These are phyloP conservation scores for Temnothorax nylanderi DNA, from an alignment of 1,140 invertebrate genomes.

Conservation along the genomic window DNA sequence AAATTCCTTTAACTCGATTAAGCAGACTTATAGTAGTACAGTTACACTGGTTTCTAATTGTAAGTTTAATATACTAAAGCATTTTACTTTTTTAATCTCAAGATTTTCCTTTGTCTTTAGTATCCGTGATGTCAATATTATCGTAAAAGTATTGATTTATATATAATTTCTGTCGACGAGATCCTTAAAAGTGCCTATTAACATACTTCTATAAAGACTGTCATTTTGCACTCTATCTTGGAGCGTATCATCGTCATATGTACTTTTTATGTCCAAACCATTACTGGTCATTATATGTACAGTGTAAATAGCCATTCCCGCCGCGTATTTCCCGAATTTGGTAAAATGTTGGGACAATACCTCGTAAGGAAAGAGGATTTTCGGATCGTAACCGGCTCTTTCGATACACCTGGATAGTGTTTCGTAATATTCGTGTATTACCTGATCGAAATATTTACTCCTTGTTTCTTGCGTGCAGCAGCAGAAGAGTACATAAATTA, in stretches of 20 bases:
- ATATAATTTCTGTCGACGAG: constrained; percentile 70
- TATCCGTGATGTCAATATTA: not conserved
- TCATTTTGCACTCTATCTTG: constrained; percentile 55
- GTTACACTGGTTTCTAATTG: no score
- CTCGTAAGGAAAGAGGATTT: constrained; percentile 74
- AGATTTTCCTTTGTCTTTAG: not conserved
- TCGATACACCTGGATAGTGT: constrained; percentile 78
- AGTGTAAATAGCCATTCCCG: constrained; percentile 66
- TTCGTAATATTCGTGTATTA: constrained; percentile 84
- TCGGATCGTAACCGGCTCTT: constrained; percentile 72
- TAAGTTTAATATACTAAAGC: no score
- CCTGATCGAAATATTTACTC: constrained; percentile 79
- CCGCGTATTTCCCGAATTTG: constrained; percentile 72
- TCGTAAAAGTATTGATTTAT: constrained; percentile 23
- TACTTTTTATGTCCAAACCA: constrained; percentile 28
- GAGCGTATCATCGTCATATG: constrained; percentile 3
- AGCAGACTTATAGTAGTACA: no score
- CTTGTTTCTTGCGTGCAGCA: constrained; percentile 84
- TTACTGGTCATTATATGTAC: constrained; percentile 61
- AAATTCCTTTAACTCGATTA: not conserved
- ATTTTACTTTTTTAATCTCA: no score
- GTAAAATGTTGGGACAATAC: constrained; percentile 71
- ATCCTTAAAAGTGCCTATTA: constrained; percentile 67
- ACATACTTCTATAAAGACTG: constrained; percentile 53
- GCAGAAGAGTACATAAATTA: constrained; percentile 86